Evolutionary conservation across 1,140 invertebrate species (phyloP), one percentile per base, ranked within the genome.

Genomic region (Eciton burchellii): DNA sequence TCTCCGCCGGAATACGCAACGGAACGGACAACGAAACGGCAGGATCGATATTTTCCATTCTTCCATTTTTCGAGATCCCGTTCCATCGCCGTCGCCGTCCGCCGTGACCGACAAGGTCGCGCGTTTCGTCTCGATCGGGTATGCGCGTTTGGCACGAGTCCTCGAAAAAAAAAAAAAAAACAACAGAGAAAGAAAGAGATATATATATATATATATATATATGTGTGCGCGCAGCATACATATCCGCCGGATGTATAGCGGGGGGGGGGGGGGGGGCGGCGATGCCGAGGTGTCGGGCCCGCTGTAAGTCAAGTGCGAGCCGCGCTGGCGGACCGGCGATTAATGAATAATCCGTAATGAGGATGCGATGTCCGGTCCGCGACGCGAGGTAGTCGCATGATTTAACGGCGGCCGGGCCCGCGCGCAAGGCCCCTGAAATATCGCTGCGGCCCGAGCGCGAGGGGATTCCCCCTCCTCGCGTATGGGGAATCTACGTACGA

Each of bases 281-380:
- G 29, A 72, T 35, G 71, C 47, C 35, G 26, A 82, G 62, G 73
- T 83, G 62, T 24, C 81, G 59, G 81, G 1, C 45, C 73, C 49
- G n/a, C 43, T 73, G 73, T 77, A 77, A 83, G 52, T 83, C 59
- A 74, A 59, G 21, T 54, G 47, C 26, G 52, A 70, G 74, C 76
- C 70, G 62, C 45, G 71, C 77, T 72, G 71, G 66, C 76, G 71
- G 66, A 26, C 29, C 62, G 54, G 56, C 89, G 91, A 91, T 91
- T 91, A 91, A 92, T 92, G 91, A 92, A 92, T 92, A 91, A 91
- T 89, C 90, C 84, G 89, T 92, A 92, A 92, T 90, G 90, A 92
- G 91, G 86, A 91, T 88, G 86, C 85, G 88, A 88, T 88, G 89
- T 57, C 71, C 41, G 29, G 87, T 85, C 82, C 86, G 84, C 60